Conservation (phyloP, 2,113 vertebrate species). For the Gambusia affinis region DNA sequence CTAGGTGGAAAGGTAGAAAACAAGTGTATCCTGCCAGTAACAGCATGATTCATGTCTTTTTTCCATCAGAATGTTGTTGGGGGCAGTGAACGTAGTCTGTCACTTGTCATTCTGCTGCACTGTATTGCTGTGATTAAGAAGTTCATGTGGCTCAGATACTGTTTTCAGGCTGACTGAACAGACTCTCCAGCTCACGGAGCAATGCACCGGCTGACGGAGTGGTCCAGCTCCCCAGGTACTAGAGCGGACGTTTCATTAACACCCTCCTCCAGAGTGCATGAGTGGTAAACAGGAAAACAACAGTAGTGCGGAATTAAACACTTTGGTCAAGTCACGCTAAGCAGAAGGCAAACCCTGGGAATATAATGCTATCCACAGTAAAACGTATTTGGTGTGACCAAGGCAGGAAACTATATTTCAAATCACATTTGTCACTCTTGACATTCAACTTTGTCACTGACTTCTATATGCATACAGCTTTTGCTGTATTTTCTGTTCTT, state of each 20-base stretch:
- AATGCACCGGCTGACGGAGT: constrained; percentile 43
- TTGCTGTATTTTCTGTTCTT: constrained; percentile 24
- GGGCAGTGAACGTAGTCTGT: constrained; percentile 41
- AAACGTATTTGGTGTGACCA: constrained; percentile 44
- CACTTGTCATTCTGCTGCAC: constrained; percentile 33
- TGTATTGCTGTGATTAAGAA: constrained; percentile 62
- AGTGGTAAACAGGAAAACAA: constrained; percentile 52
- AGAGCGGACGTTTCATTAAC: constrained; percentile 63
- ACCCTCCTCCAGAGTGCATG: constrained; percentile 29
- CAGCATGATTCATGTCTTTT: constrained; percentile 22
- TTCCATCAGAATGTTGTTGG: constrained; percentile 9
- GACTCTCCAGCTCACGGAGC: constrained; percentile 43
- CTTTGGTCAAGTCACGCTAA: constrained; percentile 47
- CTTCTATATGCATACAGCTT: constrained; percentile 39
- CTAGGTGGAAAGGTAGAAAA: constrained; percentile 21
- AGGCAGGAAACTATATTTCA: constrained; percentile 57
- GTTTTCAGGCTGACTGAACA: constrained; percentile 59
- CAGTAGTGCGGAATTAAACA: constrained; percentile 45
- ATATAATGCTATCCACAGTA: constrained; percentile 55
- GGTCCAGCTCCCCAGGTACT: constrained; percentile 49
- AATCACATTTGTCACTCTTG: constrained; percentile 71
- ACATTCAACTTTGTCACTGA: constrained; percentile 57
- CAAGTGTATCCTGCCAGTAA: constrained; percentile 36
- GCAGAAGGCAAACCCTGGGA: constrained; percentile 39
- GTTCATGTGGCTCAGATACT: constrained; percentile 41